Evolutionary conservation across 2,797 vertebrate species (phyloP).

Genomic region (Cuculus canorus): DNA sequence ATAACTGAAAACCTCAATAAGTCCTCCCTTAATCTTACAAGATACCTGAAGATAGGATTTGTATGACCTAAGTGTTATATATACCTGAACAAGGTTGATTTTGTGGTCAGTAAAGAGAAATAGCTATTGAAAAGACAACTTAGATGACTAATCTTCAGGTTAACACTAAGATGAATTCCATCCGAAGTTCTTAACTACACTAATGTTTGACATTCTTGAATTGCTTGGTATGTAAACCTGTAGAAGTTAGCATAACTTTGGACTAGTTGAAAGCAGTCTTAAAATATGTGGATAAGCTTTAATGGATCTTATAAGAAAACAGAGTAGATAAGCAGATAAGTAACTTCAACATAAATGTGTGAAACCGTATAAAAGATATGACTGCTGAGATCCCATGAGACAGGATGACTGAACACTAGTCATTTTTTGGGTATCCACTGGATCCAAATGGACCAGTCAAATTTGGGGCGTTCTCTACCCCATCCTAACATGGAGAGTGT

Average conservation of each 20-base stretch:
- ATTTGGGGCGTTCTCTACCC: neutral
- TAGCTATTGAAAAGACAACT: neutral
- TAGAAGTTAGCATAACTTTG: neutral
- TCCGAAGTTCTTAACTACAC: neutral
- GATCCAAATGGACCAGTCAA: neutral
- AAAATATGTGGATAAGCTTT: neutral
- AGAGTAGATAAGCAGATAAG: neutral
- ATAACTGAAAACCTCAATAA: neutral
- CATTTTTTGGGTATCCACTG: neutral
- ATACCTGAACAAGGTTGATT: neutral
- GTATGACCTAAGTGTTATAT: neutral
- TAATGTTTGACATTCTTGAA: neutral
- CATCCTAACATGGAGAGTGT: neutral
- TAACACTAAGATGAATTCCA: neutral
- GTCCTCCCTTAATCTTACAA: neutral
- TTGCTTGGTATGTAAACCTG: neutral
- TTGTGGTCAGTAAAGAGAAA: neutral
- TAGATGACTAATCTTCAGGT: neutral
- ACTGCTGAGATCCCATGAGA: neutral
- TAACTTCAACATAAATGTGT: neutral
- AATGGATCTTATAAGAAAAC: neutral
- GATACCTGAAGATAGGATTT: neutral
- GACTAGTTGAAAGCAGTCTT: neutral
- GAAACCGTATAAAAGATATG: neutral
- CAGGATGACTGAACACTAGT: neutral